Conservation (phyloP, 2,888 invertebrate genomes). For the Mesopsocus fuscifrons region DNA sequence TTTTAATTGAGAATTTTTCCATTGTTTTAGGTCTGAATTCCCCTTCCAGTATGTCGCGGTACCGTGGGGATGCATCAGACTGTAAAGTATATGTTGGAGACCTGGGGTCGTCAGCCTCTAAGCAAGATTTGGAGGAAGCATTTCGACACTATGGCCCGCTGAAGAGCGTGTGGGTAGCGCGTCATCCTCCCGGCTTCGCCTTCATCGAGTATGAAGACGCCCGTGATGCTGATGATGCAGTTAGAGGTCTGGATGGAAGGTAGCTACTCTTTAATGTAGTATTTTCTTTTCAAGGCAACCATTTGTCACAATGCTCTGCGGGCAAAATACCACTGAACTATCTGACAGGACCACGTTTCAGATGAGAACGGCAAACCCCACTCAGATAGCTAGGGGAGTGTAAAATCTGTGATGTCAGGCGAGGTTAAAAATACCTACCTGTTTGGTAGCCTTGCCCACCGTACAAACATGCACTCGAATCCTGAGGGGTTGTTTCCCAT, state of each 20-base stretch:
- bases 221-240: conserved; percentile 82
- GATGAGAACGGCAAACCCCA: too few relatives aligned
- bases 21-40: too few relatives aligned
- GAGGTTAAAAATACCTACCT: too few relatives aligned
- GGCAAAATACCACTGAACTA: too few relatives aligned
- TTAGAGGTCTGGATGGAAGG: conserved; percentile 38
- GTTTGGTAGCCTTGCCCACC: too few relatives aligned
- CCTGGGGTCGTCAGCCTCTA: conserved; percentile 55
- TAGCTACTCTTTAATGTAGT: conserved; percentile 18
- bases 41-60: conserved; percentile 68
- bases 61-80: conserved; percentile 43
- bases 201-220: conserved; percentile 89
- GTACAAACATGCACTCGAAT: too few relatives aligned
- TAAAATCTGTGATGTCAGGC: too few relatives aligned
- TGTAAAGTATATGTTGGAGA: conserved; percentile 95
- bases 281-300: background rate
- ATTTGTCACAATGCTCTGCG: too few relatives aligned
- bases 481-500: too few relatives aligned
- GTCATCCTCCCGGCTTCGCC: conserved; percentile 89
- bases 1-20: too few relatives aligned
- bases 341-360: conserved; percentile 1
- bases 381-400: too few relatives aligned
- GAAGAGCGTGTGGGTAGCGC: conserved; percentile 92
- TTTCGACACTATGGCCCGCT: conserved; percentile 84
- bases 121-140: conserved; percentile 82